Base-by-base conservation (phyloP, 2,888 invertebrate genomes). In the Eremobia ochroleuca region DNA sequence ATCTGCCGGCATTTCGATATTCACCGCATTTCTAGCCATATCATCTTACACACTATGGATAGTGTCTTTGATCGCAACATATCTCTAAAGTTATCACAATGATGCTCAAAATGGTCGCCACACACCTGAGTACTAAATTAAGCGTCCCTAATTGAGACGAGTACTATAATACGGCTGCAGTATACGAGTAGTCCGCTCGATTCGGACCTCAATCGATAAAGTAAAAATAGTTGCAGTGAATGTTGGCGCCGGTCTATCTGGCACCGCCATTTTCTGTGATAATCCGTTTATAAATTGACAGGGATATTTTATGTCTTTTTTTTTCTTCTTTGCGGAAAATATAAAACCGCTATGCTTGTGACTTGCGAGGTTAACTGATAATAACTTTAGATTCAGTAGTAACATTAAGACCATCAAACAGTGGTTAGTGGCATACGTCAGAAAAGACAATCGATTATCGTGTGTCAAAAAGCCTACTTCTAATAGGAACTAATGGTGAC, bases 171-270 rank as follows among this genome's bases (percentile, higher is more conserved):
- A 43, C n/a, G 18, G 34, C 71, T 71, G 71, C 71, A 79, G 62
- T 69, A 28, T 52, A n/a, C n/a, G n/a, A n/a, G n/a, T n/a, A 67
- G 58, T 31, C 52, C 9, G 49, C 28, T 67, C 67, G 52, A 58
- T 74, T 80, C 70, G 64, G 59, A 77, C 59, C 70, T 65, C 70
- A 83, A 77, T 85, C 83, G 78, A 83, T 83, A 61, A 13, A 28
- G 78, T 76, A 81, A 76, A 85, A 86, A 86, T 86, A 86, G 81
- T 81, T 73, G 49, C 73, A 77, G 46, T 59, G 37, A 65, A 64
- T 59, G 58, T 70, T 83, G 68, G 68, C 68, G 49, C 62, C 58
- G 84, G 49, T 82, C 59, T 72, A 62, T 64, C 64, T 73, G 65
- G 73, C 73, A 68, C 67, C 66, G 49, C 15, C 43, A 43, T 76